A percentile compares a stretch with the other conserved stretches of the same genome.
Evolutionary conservation across 1,140 invertebrate genomes (phyloP).

Genomic region (Euura lappo): DNA sequence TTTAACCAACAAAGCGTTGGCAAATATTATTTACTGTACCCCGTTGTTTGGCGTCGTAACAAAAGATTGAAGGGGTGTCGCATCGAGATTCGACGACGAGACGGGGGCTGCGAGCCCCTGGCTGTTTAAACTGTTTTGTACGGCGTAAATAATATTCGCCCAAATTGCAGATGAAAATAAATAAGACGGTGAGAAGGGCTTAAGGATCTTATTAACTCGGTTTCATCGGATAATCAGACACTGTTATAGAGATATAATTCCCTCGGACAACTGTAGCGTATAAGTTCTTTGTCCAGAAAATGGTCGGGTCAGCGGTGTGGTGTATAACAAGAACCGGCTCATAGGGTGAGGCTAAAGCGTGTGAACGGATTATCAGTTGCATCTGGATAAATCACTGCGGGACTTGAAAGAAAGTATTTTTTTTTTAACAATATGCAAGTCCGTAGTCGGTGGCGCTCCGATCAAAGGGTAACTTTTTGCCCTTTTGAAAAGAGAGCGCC

Average conservation of each 20-base stretch:
- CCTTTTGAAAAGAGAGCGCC: neutral
- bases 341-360: neutral
- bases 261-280: neutral
- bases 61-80: neutral
- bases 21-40: conserved; percentile 1
- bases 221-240: conserved; percentile 4
- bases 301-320: neutral
- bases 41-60: neutral
- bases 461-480: neutral
- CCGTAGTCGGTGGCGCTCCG: conserved; percentile 1
- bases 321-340: neutral
- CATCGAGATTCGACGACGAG: neutral
- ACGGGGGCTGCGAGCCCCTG: neutral
- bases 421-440: neutral
- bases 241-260: conserved; percentile 3
- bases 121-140: neutral
- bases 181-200: neutral
- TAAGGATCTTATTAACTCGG: neutral
- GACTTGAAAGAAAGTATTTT: neutral
- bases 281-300: neutral
- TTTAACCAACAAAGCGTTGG: neutral
- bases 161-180: too few species aligned
- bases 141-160: too few species aligned
- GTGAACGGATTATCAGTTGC: conserved; percentile 5
- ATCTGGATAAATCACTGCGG: neutral